Evolutionary conservation across 2,113 vertebrate species (phyloP).

Genomic region (Oreochromis aureus): DNA sequence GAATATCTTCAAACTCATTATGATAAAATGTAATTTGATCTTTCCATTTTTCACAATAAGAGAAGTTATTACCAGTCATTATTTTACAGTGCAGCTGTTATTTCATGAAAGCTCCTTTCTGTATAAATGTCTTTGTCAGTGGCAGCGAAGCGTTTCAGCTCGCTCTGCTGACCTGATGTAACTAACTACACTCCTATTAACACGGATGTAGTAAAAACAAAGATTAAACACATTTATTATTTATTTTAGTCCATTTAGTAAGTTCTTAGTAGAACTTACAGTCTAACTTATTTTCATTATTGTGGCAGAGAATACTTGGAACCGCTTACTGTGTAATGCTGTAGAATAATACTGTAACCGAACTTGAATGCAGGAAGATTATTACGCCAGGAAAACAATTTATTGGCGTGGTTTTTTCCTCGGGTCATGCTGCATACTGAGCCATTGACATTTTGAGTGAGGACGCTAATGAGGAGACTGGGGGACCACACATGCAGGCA

Average conservation of each 20-base stretch:
- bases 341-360: rapidly evolving
- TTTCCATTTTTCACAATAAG: not conserved
- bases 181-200: not conserved
- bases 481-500: not conserved
- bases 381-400: not conserved
- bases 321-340: not conserved
- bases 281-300: not conserved
- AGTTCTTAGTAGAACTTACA: not conserved
- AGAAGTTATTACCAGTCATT: not conserved
- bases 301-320: too few relatives aligned
- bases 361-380: not conserved
- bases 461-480: not conserved
- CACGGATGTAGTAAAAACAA: not conserved
- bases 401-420: not conserved
- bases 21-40: not conserved
- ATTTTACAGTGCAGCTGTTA: not conserved
- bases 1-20: not conserved
- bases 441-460: not conserved
- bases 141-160: not conserved
- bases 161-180: not conserved
- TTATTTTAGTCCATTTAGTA: not conserved
- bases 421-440: not conserved
- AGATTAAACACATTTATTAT: not conserved
- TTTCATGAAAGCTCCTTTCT: not conserved
- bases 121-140: not conserved